phyloP scores from a whole-genome alignment of 2,113 vertebrate species.

The Haplochromis burtoni region DNA sequence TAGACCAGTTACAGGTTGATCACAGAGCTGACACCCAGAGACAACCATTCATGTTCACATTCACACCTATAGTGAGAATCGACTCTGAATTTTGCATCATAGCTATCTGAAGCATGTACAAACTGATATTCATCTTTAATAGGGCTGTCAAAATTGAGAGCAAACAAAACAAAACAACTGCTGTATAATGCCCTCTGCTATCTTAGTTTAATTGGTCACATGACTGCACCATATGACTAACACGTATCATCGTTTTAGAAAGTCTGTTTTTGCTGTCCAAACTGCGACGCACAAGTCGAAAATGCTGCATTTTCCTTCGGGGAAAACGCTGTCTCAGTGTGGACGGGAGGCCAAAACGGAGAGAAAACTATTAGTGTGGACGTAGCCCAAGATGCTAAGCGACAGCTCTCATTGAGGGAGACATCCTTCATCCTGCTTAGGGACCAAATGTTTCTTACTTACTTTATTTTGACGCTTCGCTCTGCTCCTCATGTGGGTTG shows the following conservation, averaged over 20 bases:
- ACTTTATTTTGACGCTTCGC: slow-evolving; percentile 14
- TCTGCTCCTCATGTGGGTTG: background rate
- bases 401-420: background rate
- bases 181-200: background rate
- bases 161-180: background rate
- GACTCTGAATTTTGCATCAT: background rate
- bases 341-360: background rate
- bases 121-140: background rate
- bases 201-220: background rate
- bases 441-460: slow-evolving; percentile 15
- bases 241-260: background rate
- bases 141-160: background rate
- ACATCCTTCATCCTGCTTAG: background rate
- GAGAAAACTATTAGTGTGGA: background rate
- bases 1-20: background rate
- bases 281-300: background rate
- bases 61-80: background rate
- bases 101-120: background rate
- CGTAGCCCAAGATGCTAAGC: background rate
- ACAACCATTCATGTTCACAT: background rate
- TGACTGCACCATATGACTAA: background rate
- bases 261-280: background rate
- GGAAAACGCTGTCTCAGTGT: background rate
- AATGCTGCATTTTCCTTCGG: fast-evolving
- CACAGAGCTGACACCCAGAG: background rate